These are phyloP conservation scores for Eustalomyia histrio DNA, from an alignment of 2,888 invertebrate genomes.

Conservation along the genomic window DNA sequence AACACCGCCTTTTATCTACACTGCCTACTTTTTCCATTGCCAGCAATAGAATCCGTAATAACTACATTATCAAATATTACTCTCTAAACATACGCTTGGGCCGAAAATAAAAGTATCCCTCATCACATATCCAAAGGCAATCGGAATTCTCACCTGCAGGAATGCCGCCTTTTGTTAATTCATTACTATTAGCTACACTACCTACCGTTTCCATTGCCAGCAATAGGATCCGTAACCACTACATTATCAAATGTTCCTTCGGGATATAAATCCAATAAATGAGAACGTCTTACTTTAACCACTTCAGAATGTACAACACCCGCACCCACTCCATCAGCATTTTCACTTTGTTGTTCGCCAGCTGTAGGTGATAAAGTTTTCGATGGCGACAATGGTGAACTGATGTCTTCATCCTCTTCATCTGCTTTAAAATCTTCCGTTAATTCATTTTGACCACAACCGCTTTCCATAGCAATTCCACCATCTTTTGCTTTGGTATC, in stretches of 20 bases:
- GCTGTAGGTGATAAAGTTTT: background rate
- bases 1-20: too few species aligned
- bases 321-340: background rate
- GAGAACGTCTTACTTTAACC: conserved; percentile 79
- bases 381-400: background rate
- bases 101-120: too few species aligned
- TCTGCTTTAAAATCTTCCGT: conserved; percentile 35
- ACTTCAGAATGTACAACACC: conserved; percentile 56
- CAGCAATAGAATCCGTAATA: too few species aligned
- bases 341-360: background rate
- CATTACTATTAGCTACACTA: too few species aligned
- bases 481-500: background rate
- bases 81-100: too few species aligned
- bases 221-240: conserved; percentile 29
- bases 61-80: too few species aligned
- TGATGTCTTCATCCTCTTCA: conserved; percentile 42
- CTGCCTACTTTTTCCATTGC: too few species aligned
- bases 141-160: too few species aligned
- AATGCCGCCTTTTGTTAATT: too few species aligned
- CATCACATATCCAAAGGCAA: too few species aligned
- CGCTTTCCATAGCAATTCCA: background rate
- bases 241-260: conserved; percentile 71
- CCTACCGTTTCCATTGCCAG: conserved; percentile 68
- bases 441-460: background rate
- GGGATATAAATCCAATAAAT: conserved; percentile 81